phyloP scores from a whole-genome alignment of 2,888 invertebrate genomes.

The Aromia moschata region DNA sequence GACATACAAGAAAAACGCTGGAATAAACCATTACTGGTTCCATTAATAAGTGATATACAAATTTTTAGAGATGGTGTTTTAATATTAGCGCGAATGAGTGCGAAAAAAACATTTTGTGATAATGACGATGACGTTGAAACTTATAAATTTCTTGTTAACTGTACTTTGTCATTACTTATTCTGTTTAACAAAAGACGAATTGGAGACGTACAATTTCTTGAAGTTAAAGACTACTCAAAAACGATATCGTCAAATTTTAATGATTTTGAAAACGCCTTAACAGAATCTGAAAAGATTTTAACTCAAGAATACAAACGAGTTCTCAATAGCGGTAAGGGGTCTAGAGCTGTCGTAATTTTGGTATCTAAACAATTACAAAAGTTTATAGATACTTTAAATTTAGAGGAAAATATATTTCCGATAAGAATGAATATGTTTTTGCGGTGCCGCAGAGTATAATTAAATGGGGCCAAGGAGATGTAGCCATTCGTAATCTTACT shows the following conservation, averaged over 20 bases:
- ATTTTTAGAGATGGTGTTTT: not conserved
- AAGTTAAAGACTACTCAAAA: not conserved
- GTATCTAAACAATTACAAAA: constrained; percentile 25
- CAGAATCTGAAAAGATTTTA: too few species aligned
- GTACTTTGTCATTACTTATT: constrained; percentile 15
- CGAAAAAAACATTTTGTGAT: constrained; percentile 28
- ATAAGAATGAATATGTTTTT: constrained; percentile 32
- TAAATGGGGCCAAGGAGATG: constrained; percentile 32
- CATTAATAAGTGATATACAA: not conserved
- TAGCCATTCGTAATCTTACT: constrained; percentile 23
- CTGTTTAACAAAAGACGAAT: not conserved
- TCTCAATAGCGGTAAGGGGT: constrained; percentile 30
- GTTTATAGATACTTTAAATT: constrained; percentile 22
- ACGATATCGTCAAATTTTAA: not conserved
- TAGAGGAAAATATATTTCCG: constrained; percentile 25
- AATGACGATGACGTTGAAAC: constrained; percentile 30
- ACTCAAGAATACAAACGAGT: constrained; percentile 14
- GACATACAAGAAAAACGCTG: too few species aligned
- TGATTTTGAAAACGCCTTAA: too few species aligned
- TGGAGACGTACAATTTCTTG: too few species aligned
- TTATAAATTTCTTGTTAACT: constrained; percentile 40
- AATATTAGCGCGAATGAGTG: constrained; percentile 10
- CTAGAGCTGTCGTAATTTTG: constrained; percentile 31
- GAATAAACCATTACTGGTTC: too few species aligned
- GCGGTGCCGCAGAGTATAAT: constrained; percentile 19